Conservation (phyloP, 2,113 vertebrate genomes). For the Ptychochromis oligacanthus region DNA sequence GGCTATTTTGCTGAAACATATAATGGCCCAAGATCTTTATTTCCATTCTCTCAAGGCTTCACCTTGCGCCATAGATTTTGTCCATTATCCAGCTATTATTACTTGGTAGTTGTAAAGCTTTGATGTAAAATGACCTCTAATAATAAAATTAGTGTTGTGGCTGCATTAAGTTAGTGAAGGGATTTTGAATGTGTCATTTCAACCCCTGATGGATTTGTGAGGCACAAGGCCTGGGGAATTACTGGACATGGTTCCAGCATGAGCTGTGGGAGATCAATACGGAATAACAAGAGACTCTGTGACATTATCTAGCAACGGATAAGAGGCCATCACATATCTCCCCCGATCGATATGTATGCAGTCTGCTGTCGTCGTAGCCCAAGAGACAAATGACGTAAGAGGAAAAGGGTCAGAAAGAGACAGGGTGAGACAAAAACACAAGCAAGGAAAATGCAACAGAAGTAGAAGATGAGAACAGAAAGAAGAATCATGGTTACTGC, state of each 20-base stretch:
- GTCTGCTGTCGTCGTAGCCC: constrained; percentile 52
- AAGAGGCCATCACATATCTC: constrained; percentile 64
- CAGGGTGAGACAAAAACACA: constrained; percentile 25
- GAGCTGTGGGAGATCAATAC: constrained; percentile 59
- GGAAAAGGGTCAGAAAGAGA: constrained; percentile 18
- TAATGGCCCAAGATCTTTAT: background rate
- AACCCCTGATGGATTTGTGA: constrained; percentile 52
- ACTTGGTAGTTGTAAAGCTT: background rate
- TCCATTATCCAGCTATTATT: background rate
- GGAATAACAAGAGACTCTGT: constrained; percentile 72
- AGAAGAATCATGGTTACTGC: constrained; percentile 10
- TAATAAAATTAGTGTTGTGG: background rate
- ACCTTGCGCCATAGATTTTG: background rate
- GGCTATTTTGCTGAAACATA: background rate
- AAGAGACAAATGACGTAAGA: constrained; percentile 53
- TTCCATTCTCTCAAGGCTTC: background rate
- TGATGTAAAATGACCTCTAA: background rate
- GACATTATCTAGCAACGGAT: constrained; percentile 72
- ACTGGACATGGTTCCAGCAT: constrained; percentile 57
- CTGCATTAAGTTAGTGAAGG: constrained; percentile 30
- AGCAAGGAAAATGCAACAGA: constrained; percentile 19
- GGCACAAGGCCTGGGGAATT: constrained; percentile 56
- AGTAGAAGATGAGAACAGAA: constrained; percentile 18
- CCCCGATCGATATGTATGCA: constrained; percentile 66
- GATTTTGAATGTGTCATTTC: constrained; percentile 38